These are phyloP conservation scores for Takifugu bimaculatus DNA, from an alignment of 2,113 vertebrate species.

Conservation along the genomic window DNA sequence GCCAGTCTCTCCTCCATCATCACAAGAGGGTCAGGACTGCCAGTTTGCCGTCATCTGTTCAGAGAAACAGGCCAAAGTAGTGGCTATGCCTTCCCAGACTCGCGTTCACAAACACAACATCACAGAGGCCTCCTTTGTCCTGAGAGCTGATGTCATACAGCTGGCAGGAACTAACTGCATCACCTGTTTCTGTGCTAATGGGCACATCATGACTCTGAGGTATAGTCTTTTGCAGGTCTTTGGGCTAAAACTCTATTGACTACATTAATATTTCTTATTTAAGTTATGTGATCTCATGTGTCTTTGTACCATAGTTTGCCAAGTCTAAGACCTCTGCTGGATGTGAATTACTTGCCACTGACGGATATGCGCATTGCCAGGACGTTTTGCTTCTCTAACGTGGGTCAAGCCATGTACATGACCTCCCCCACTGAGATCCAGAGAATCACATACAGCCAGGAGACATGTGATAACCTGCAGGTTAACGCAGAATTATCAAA, in stretches of 20 bases:
- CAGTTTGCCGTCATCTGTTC: constrained; percentile 94
- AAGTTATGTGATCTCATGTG: not conserved
- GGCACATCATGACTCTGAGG: constrained; percentile 98
- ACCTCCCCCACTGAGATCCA: constrained; percentile 96
- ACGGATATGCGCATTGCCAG: constrained; percentile 99
- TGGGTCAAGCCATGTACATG: constrained; percentile 94
- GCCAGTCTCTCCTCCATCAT: constrained; percentile 85
- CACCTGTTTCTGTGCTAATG: constrained; percentile 96
- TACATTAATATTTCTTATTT: not conserved
- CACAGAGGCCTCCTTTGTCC: constrained; percentile 94
- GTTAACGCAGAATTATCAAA: constrained; percentile 59
- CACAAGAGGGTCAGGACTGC: constrained; percentile 88
- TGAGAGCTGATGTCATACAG: constrained; percentile 89
- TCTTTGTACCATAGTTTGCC: constrained; percentile 80
- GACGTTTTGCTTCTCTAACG: constrained; percentile 97
- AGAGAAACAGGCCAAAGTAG: constrained; percentile 96
- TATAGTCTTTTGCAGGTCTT: constrained; percentile 52
- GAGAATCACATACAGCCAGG: constrained; percentile 96
- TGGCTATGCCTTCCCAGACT: constrained; percentile 90
- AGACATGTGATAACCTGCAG: constrained; percentile 98
- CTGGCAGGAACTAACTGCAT: constrained; percentile 86
- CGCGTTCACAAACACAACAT: constrained; percentile 93
- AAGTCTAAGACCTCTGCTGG: constrained; percentile 91
- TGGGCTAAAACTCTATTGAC: not conserved
- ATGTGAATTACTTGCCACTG: constrained; percentile 95